Evolutionary conservation across 2,797 vertebrate genomes (phyloP), one percentile per base, ranked within the genome.

Genomic region (Menidia menidia): DNA sequence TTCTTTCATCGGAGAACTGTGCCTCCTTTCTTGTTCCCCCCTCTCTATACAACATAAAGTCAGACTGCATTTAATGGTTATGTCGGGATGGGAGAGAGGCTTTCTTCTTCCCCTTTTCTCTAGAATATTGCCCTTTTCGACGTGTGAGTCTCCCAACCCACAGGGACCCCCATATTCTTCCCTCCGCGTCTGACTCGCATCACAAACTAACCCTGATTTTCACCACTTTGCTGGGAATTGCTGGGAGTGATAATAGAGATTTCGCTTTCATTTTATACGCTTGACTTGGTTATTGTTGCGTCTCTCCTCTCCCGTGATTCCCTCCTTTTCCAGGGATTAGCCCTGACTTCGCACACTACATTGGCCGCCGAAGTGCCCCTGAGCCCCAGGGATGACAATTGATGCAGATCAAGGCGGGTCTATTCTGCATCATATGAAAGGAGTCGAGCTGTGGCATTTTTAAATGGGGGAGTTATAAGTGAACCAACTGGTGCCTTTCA

Each of bases 181-280:
- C 95, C 93, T 81, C 89, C 87, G 95, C 95, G 96, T 97, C 97
- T 98, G 97, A 97, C 96, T 97, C 96, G 96, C 96, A 98, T 98
- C 95, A 96, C 96, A 97, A 98, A 96, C 96, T 94, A 95, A 96
- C 94, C 95, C 93, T 68, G 96, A 97, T 97, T 97, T 96, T 96
- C 95, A 97, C 94, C 92, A 96, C 96, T 96, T 97, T 92, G 96
- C 98, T 98, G 98, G 97, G 97, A 99, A 99, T 97, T 93, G 96
- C 95, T 84, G 93, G 92, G 93, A 93, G 92, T 96, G 96, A 98
- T 98, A 99, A 99, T 99, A 99, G 98, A 99, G 98, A 98, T 98
- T 99, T 99, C 97, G 95, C 96, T 98, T 99, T 98, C 96, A 99
- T 99, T 98, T 99, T 98, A 97, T 97, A 99, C 97, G 98, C 97